Evolutionary conservation across 2,888 invertebrate species (phyloP), one percentile per base, ranked within the genome.

Genomic region (Xanthia icteritia): DNA sequence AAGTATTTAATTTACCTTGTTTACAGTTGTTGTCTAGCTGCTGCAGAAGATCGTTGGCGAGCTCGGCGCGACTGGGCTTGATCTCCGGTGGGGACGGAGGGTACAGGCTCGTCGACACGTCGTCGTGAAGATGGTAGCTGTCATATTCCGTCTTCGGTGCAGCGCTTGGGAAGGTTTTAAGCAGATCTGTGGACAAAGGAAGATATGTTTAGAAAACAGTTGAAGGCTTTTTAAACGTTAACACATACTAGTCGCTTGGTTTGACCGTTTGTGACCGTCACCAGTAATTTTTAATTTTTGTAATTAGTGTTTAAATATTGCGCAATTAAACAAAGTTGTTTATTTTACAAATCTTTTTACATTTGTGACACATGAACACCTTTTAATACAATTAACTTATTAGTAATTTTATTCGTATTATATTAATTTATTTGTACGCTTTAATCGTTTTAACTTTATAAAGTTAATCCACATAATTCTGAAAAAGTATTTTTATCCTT

Each of bases 1-100:
- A 56, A 48, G n/a, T 66, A 73, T 51, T 75, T 92, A 97, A 73
- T 51, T 75, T 92, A 97, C 98, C 98, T 97, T 97, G 97, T 96
- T 98, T 98, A 93, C 97, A 97, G 94, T 97, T 97, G 91, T 97
- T 97, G 90, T 98, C 97, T 86, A 98, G 95, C 95, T 97, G 97
- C 93, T 97, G 97, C 92, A 98, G 96, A 86, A 98, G 96, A 91
- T 97, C 97, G 90, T 96, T 97, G 83, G 97, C 97, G 81, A 97
- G 97, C 92, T 98, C 97, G 36, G 97, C 97, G 81, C 94, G 94
- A 82, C 92, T 94, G 72, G 96, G 96, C 90, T 96, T 96, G 90
- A 91, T 84, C 85, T 96, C 96, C 72, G 91, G 92, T 76, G 96
- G 96, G 3, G 97, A 96, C 15, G 95, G 95, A 60, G 96, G 95